phyloP scores from a whole-genome alignment of 2,113 vertebrate genomes.

The Lampris megalopsis region DNA sequence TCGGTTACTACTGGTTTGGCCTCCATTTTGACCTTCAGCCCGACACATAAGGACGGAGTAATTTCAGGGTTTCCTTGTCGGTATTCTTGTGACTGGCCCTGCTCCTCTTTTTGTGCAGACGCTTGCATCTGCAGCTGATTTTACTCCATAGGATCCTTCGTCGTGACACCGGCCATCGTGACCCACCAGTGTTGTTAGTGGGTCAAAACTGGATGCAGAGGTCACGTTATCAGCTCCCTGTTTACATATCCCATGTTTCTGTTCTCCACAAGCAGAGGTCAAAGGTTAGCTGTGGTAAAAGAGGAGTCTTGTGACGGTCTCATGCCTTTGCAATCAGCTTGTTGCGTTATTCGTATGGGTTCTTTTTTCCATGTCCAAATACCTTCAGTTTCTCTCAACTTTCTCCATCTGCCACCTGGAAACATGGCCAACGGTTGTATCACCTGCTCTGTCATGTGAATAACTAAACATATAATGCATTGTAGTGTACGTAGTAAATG shows the following conservation, averaged over 20 bases:
- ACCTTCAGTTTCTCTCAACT: conserved; percentile 14
- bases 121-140: conserved; percentile 54
- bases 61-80: conserved; percentile 47
- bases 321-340: conserved; percentile 55
- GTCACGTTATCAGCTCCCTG: conserved; percentile 45
- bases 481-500: conserved; percentile 24
- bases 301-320: conserved; percentile 30
- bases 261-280: conserved; percentile 4
- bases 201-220: conserved; percentile 27
- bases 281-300: conserved; percentile 7
- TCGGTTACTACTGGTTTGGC: conserved; percentile 50
- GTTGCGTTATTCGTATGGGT: conserved; percentile 31
- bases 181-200: conserved; percentile 1
- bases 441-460: conserved; percentile 49
- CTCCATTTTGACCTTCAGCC: conserved; percentile 20
- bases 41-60: conserved; percentile 36
- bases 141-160: not conserved
- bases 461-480: conserved; percentile 9
- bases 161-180: conserved; percentile 16
- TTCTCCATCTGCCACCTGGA: conserved; percentile 23
- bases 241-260: conserved; percentile 50
- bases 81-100: conserved; percentile 31
- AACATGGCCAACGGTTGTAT: conserved; percentile 32
- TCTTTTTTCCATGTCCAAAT: conserved; percentile 20
- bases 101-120: conserved; percentile 23